phyloP scores from a whole-genome alignment of 2,113 vertebrate genomes.

The Tragelaphus imberbis region DNA sequence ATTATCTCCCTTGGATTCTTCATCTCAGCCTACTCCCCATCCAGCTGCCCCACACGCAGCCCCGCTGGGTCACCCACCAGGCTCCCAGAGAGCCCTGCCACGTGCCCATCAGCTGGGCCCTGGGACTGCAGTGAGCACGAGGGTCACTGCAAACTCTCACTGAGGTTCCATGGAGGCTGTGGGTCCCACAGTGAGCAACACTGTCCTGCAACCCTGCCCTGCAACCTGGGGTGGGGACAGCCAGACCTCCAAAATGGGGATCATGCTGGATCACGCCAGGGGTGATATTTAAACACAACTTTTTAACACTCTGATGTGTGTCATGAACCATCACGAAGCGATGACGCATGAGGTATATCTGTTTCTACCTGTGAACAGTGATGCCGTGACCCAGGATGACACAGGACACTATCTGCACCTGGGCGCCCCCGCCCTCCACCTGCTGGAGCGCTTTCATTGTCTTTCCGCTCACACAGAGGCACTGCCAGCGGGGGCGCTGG shows the following conservation, averaged over 20 bases:
- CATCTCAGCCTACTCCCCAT: neutral
- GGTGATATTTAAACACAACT: neutral
- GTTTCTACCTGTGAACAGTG: neutral
- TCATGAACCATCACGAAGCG: neutral
- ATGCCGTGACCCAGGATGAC: neutral
- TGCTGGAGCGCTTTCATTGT: neutral
- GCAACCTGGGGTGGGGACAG: neutral
- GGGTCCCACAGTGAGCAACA: neutral
- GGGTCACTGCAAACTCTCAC: neutral
- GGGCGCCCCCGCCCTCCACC: accelerated
- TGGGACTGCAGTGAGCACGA: neutral
- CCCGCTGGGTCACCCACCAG: neutral
- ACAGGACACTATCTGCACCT: neutral
- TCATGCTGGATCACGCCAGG: neutral
- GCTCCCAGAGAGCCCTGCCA: neutral
- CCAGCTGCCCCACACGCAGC: neutral
- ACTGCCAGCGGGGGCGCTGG: neutral
- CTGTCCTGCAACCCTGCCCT: neutral
- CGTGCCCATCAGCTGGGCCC: neutral
- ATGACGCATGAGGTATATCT: accelerated
- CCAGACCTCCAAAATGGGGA: neutral
- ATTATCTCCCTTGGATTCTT: neutral
- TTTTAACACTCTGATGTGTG: neutral
- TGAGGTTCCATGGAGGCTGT: neutral
- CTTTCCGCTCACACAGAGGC: neutral